Evolutionary conservation across 2,888 invertebrate genomes (phyloP).

Genomic region (Sthenelais limicola): DNA sequence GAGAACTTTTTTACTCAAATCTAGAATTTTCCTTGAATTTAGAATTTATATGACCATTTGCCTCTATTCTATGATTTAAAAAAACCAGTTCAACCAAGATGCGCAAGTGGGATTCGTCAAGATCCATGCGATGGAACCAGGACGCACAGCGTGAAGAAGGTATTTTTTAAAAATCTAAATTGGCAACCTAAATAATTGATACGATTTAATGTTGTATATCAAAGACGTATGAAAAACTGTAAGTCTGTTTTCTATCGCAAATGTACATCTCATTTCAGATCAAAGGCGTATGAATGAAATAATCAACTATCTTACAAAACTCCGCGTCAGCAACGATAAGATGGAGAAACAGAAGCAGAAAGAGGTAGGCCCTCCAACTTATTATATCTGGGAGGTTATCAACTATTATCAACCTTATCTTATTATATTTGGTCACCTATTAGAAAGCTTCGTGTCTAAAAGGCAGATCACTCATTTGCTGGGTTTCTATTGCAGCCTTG

Average conservation of each 20-base stretch:
- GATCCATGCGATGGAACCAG: conserved; percentile 71
- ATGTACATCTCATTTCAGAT: conserved; percentile 57
- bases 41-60: too few species aligned
- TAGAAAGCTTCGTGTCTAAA: too few species aligned
- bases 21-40: too few species aligned
- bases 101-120: conserved; percentile 69
- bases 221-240: too few species aligned
- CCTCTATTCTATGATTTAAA: too few species aligned
- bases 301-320: conserved; percentile 65
- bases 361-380: conserved; percentile 64
- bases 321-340: conserved; percentile 65
- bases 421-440: too few species aligned
- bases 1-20: too few species aligned
- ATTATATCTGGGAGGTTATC: too few species aligned
- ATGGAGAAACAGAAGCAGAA: conserved; percentile 66
- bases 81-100: conserved; percentile 67
- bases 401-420: too few species aligned
- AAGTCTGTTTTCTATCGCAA: too few species aligned
- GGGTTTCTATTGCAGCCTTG: too few species aligned
- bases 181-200: not conserved
- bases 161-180: conserved; percentile 49
- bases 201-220: not conserved
- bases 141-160: conserved; percentile 73
- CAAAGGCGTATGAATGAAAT: conserved; percentile 70
- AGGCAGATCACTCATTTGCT: too few species aligned